Base-by-base conservation (phyloP, 2,113 vertebrate genomes). In the Pterophyllum scalare region DNA sequence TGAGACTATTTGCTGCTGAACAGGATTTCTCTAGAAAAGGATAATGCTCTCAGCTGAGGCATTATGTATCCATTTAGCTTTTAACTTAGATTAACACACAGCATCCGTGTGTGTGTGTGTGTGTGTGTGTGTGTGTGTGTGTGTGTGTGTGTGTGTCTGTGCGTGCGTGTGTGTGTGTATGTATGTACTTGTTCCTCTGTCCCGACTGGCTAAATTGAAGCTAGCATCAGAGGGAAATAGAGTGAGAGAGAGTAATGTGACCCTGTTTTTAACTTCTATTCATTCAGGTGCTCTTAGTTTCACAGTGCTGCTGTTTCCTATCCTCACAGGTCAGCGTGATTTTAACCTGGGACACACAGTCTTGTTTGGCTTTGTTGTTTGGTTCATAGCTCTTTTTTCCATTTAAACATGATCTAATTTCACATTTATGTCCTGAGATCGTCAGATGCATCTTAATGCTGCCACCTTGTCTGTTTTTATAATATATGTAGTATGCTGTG, bases 11-110 rank as follows among this genome's bases (percentile, higher is more conserved):
- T 7, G 43, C 52, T 52, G 65, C 52, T 28, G 40, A 79, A 81
- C 82, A 83, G 87, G 89, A 94, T 94, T 93, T 94, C 82, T 84
- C 88, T 90, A 90, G 91, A 86, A 87, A 91, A 90, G 89, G 93
- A 94, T 94, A 94, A 96, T 94, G 75, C 88, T 92, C 84, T 94
- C 87, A 91, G 90, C 89, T 11, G 43, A 93, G 89, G 93, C 87
- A 93, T 95, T 95, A 96, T 93, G 87, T 86, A 54, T 95, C 94
- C 94, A 95, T 95, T 95, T 94, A 95, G 92, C 91, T 94, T 95
- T 96, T 94, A 95, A 91, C 92, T 92, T 95, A 94, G 95, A 95
- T 95, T 95, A 94, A 96, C 89, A 91, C 74, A 87, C 84, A 84
- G 80, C 78, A 75, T 83, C 61, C 79, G 26, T 78, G 67, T 72